A percentile compares a stretch with the other conserved stretches of the same genome.
phyloP scores from a whole-genome alignment of 2,888 invertebrate genomes.

The Cephus sareptanus region DNA sequence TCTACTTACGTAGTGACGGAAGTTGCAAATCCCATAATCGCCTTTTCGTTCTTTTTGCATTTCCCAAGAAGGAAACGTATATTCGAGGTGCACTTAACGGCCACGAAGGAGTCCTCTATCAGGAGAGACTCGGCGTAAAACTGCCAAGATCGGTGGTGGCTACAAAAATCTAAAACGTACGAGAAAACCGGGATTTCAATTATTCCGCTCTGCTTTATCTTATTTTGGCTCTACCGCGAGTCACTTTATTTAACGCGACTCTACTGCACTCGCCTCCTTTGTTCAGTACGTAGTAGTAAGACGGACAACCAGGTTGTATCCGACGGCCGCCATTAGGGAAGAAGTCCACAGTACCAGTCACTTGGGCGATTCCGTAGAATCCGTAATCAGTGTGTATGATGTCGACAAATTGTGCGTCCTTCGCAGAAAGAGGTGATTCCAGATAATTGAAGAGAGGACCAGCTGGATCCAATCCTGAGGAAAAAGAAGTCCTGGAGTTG shows the following conservation, averaged over 20 bases:
- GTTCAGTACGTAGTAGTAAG: slow-evolving; percentile 31
- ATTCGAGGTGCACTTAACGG: slow-evolving; percentile 36
- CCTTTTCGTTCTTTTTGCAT: slow-evolving; percentile 20
- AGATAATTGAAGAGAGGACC: slow-evolving; percentile 66
- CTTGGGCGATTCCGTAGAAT: slow-evolving; percentile 58
- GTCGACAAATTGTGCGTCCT: slow-evolving; percentile 68
- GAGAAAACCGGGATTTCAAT: neutral
- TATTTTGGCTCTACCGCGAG: neutral
- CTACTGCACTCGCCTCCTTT: slow-evolving; percentile 51
- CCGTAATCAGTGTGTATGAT: slow-evolving; percentile 68
- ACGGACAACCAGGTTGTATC: slow-evolving; percentile 67
- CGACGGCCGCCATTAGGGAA: slow-evolving; percentile 68
- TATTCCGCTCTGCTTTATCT: slow-evolving; percentile 2
- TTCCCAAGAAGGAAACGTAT: slow-evolving; percentile 10
- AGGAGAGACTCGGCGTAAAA: slow-evolving; percentile 67
- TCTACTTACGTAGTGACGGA: slow-evolving; percentile 44
- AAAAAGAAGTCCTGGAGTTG: neutral
- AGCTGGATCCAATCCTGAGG: slow-evolving; percentile 67
- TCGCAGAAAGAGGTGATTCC: slow-evolving; percentile 44
- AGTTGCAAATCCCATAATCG: slow-evolving; percentile 49
- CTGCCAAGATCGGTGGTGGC: slow-evolving; percentile 68
- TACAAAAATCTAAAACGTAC: slow-evolving; percentile 66
- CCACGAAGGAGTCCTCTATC: slow-evolving; percentile 58
- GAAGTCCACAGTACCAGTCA: slow-evolving; percentile 65
- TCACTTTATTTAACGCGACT: neutral